Evolutionary conservation across 2,113 vertebrate species (phyloP).

Genomic region (Bambusicola thoracicus): DNA sequence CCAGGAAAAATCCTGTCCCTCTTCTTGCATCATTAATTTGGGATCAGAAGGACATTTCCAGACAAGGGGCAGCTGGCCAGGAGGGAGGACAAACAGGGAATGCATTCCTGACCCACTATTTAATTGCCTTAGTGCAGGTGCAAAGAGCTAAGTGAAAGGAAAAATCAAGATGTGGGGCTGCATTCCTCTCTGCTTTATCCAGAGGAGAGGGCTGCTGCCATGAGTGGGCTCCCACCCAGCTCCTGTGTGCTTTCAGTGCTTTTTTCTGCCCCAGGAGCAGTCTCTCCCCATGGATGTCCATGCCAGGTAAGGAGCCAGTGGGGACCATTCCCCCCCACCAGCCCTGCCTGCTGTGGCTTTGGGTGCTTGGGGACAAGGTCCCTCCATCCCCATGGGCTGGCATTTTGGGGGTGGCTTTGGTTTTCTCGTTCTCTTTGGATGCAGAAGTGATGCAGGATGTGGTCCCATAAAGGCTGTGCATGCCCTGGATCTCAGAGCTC

Average conservation of each 20-base stretch:
- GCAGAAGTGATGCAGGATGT: neutral
- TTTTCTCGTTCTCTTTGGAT: neutral
- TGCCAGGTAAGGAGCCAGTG: neutral
- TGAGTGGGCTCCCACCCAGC: neutral
- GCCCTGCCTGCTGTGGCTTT: neutral
- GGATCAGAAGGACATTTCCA: conserved; percentile 41
- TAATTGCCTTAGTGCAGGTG: conserved; percentile 37
- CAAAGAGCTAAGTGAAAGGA: neutral
- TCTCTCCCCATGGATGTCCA: rapidly evolving
- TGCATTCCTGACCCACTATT: conserved; percentile 39
- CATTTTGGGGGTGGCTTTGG: neutral
- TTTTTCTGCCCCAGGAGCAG: neutral
- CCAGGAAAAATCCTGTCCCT: conserved; percentile 30
- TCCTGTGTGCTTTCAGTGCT: neutral
- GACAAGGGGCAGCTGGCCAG: conserved; percentile 2
- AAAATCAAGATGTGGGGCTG: neutral
- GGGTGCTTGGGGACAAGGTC: neutral
- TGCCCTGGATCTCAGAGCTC: neutral
- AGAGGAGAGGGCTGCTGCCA: neutral
- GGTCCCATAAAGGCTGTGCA: neutral
- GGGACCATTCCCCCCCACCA: neutral
- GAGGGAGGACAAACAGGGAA: neutral
- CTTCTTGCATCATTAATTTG: conserved; percentile 17
- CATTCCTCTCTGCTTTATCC: neutral
- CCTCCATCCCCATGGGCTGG: neutral